Base-by-base conservation (phyloP, 2,888 invertebrate species). In the Melieria crassipennis region DNA sequence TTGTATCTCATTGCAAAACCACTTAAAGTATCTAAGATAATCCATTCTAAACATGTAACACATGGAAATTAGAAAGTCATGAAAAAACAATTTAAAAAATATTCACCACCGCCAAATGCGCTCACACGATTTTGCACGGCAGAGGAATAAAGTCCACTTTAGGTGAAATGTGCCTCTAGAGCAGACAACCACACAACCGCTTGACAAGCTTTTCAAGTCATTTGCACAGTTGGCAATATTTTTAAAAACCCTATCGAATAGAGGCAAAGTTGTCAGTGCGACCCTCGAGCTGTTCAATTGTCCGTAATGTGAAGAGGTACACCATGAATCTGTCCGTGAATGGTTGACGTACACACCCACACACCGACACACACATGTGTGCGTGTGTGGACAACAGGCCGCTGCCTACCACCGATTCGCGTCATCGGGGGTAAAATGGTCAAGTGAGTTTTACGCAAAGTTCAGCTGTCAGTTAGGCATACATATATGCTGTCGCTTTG, bases 151-250 rank as follows among this genome's bases (percentile, higher is more conserved):
- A 30, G 30, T 30, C 30, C 30, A 30, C 30, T 30, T 30, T 30
- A 30, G 30, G 30, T 30, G 30, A 58, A 7, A 30, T 58, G 52
- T 52, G 45, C 50, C 30, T 64, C 64, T 64, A 43, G 7, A 64
- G 52, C 52, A 52, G 64, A 9, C 52, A 30, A 9, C 30, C 50
- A 50, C 50, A 50, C 50, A 56, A 67, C 60, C 58, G 42, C 60
- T 67, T 58, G 58, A 67, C 50, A 60, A 57, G 67, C 67, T 67
- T 47, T 67, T 68, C 45, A 67, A 50, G 69, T 69, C 72, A 69
- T 69, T 72, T 72, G 62, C 72, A 72, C 65, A 55, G 46, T 45
- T 7, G 66, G 63, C 55, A 62, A 46, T 4, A 62, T 13, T 47
- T 7, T 47, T 11, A 30, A 42, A 65, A 62, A 65, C 46, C 4